Evolutionary conservation across 1,140 invertebrate species (phyloP).

Genomic region (Monochamus saltuarius): DNA sequence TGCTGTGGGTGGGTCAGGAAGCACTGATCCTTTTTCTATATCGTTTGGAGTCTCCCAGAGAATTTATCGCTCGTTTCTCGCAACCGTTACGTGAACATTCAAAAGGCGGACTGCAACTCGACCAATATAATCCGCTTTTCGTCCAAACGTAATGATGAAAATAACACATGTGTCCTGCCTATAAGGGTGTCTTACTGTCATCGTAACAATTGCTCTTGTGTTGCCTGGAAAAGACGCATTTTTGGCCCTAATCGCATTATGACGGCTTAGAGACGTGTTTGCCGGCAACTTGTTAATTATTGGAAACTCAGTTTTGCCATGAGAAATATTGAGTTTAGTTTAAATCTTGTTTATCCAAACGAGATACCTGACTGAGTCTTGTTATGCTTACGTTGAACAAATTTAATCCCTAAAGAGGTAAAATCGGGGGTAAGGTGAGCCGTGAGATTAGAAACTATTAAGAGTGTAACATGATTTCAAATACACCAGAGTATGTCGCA

Average conservation of each 20-base stretch:
- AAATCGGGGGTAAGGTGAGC: no score
- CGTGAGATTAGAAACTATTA: no score
- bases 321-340: conserved; percentile 23
- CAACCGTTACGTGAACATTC: background rate
- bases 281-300: conserved; percentile 34
- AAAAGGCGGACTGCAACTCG: conserved; percentile 28
- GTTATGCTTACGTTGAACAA: conserved; percentile 8
- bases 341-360: conserved; percentile 32
- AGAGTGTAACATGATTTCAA: no score
- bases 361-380: conserved; percentile 21
- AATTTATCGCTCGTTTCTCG: background rate
- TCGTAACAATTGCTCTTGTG: conserved; percentile 44
- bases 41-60: conserved; percentile 38
- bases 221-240: conserved; percentile 38
- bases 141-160: conserved; percentile 49
- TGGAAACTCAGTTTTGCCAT: conserved; percentile 25
- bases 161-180: conserved; percentile 50
- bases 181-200: conserved; percentile 52
- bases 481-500: no score
- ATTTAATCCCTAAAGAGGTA: no score
- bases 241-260: conserved; percentile 40
- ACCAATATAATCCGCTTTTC: conserved; percentile 49
- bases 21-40: conserved; percentile 50
- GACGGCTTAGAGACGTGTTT: conserved; percentile 26
- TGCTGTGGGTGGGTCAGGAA: conserved; percentile 49